Evolutionary conservation across 2,797 vertebrate genomes (phyloP).

Genomic region (Enteromius fasciolatus): DNA sequence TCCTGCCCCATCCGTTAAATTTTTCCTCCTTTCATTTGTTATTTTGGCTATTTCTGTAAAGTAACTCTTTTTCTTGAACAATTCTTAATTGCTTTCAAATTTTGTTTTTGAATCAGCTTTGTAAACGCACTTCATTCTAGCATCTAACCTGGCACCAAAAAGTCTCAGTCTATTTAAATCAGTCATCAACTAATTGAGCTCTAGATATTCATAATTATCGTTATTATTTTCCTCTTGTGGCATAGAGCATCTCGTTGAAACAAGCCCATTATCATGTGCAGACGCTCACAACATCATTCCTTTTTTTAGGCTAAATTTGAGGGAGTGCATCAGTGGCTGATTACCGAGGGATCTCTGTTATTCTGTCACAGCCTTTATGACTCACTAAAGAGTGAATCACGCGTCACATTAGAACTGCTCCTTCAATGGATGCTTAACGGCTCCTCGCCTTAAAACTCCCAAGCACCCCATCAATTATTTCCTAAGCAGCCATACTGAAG

Average conservation of each 20-base stretch:
- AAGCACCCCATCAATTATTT: conserved; percentile 77
- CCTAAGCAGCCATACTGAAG: conserved; percentile 79
- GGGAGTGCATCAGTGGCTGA: conserved; percentile 28
- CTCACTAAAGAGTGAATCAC: conserved; percentile 74
- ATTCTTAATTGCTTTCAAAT: neutral
- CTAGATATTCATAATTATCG: neutral
- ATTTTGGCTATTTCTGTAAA: neutral
- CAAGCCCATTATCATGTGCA: neutral
- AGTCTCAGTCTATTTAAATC: neutral
- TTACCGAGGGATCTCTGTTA: conserved; percentile 64
- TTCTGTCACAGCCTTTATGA: conserved; percentile 71
- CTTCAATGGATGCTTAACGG: conserved; percentile 60
- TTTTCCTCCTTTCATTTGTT: neutral
- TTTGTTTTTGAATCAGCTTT: neutral
- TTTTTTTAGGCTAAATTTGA: conserved; percentile 27
- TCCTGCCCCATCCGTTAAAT: neutral
- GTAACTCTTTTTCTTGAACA: neutral
- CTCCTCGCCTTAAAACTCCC: conserved; percentile 69
- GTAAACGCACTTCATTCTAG: neutral
- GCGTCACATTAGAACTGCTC: conserved; percentile 64
- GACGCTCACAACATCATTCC: neutral
- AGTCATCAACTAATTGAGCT: conserved; percentile 20
- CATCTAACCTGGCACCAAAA: neutral
- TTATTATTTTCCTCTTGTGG: conserved; percentile 17
- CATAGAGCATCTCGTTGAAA: neutral